phyloP scores from a whole-genome alignment of 2,888 invertebrate genomes.

The Aethes cnicana region DNA sequence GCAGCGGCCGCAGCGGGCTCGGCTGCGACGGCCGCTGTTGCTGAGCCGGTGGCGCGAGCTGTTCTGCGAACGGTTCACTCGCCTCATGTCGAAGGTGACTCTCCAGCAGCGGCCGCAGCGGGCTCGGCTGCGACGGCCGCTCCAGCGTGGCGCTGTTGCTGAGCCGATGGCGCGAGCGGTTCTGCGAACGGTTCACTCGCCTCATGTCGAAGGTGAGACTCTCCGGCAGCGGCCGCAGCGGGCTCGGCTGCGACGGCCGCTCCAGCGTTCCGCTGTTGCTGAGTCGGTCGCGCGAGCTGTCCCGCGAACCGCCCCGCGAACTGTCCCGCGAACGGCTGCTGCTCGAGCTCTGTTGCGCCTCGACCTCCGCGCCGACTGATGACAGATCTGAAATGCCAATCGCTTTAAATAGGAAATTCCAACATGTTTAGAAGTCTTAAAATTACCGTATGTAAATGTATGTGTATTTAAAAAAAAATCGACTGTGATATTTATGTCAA shows the following conservation, averaged over 20 bases:
- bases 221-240: slow-evolving; percentile 88
- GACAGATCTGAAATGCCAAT: slow-evolving; percentile 84
- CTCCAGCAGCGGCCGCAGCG: too few species aligned
- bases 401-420: too few species aligned
- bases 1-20: too few species aligned
- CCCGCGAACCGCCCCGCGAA: slow-evolving; percentile 73
- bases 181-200: slow-evolving; percentile 62
- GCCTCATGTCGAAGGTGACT: too few species aligned
- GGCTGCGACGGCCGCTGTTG: too few species aligned
- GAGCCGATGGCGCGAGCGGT: too few species aligned
- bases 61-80: too few species aligned
- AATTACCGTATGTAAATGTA: neutral
- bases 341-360: slow-evolving; percentile 65
- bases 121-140: too few species aligned
- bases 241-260: slow-evolving; percentile 68
- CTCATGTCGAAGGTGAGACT: slow-evolving; percentile 94
- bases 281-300: slow-evolving; percentile 74
- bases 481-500: too few species aligned
- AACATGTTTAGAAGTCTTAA: neutral
- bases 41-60: too few species aligned
- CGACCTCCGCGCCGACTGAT: slow-evolving; percentile 88
- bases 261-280: slow-evolving; percentile 74
- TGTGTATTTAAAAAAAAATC: neutral
- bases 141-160: too few species aligned
- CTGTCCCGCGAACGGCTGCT: slow-evolving; percentile 68